These are phyloP conservation scores for Pseudochromis fuscus DNA, from an alignment of 2,797 vertebrate species.

Conservation along the genomic window DNA sequence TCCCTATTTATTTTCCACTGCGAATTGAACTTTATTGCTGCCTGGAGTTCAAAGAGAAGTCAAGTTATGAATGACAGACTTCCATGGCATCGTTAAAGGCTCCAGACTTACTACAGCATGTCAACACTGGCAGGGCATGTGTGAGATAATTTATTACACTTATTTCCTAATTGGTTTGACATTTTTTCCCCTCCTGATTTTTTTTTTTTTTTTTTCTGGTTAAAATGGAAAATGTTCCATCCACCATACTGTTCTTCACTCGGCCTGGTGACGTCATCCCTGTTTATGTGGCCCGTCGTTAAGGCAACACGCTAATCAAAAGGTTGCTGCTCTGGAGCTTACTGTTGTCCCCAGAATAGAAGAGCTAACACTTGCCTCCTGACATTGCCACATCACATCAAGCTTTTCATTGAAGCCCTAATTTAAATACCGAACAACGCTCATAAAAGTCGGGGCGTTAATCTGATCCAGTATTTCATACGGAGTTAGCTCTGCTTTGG, in stretches of 20 bases:
- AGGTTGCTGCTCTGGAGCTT: constrained; percentile 58
- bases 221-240: constrained; percentile 67
- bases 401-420: constrained; percentile 26
- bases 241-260: constrained; percentile 37
- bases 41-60: constrained; percentile 65
- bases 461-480: background rate
- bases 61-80: constrained; percentile 69
- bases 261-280: constrained; percentile 64
- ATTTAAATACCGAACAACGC: constrained; percentile 26
- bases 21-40: constrained; percentile 54
- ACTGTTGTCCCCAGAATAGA: constrained; percentile 54
- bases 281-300: constrained; percentile 78
- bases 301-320: constrained; percentile 70
- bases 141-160: constrained; percentile 63
- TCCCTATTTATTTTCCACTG: constrained; percentile 47
- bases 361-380: constrained; percentile 49
- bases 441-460: background rate
- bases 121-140: constrained; percentile 65
- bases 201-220: too few species aligned
- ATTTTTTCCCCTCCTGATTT: background rate
- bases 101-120: constrained; percentile 65
- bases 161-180: constrained; percentile 60
- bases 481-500: constrained; percentile 2
- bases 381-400: constrained; percentile 37
- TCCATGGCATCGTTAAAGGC: constrained; percentile 64